phyloP scores from a whole-genome alignment of 2,888 invertebrate genomes.

The Ophion ellenae region DNA sequence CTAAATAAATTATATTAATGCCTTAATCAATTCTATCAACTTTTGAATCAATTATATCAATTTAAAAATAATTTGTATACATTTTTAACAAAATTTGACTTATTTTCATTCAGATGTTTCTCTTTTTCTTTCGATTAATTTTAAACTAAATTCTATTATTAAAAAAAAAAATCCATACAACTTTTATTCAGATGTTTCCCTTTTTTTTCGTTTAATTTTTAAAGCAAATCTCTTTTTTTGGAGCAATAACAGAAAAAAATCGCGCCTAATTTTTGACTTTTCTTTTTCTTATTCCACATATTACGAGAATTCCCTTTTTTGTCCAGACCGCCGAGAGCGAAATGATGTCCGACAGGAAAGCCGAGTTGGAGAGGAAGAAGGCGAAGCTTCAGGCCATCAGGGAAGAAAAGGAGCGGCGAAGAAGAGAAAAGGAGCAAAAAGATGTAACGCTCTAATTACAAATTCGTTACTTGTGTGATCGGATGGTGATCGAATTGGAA shows the following conservation, averaged over 20 bases:
- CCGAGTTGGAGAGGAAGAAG: slow-evolving; percentile 96
- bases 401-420: slow-evolving; percentile 94
- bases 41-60: too few species aligned
- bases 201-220: not conserved
- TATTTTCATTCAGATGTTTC: too few species aligned
- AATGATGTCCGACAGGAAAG: slow-evolving; percentile 93
- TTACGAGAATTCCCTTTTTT: not conserved
- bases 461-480: not conserved
- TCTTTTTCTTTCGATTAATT: not conserved
- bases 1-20: too few species aligned
- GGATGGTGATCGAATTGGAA: not conserved
- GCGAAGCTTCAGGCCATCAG: slow-evolving; percentile 95
- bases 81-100: too few species aligned
- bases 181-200: not conserved
- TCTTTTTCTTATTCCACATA: not conserved
- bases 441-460: slow-evolving; percentile 87
- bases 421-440: slow-evolving; percentile 94
- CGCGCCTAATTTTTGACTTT: not conserved
- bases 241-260: too few species aligned
- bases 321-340: slow-evolving; percentile 57
- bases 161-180: not conserved
- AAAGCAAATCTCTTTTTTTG: too few species aligned
- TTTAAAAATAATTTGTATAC: too few species aligned
- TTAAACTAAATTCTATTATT: not conserved
- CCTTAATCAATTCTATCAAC: too few species aligned